Conservation (phyloP, 2,888 invertebrate genomes). For the Ptilodon capucinus region DNA sequence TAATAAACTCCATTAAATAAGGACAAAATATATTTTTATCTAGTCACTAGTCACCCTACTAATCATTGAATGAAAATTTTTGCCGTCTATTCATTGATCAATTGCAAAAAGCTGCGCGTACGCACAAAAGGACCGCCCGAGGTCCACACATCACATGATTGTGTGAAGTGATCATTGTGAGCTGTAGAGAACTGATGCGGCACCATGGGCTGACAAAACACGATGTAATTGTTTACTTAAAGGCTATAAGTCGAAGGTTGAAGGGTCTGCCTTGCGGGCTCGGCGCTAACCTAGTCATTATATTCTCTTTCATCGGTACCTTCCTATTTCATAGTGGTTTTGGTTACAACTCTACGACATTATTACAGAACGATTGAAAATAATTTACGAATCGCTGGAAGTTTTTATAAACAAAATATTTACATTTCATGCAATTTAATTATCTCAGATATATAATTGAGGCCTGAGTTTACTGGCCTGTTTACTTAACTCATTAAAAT, state of each 20-base stretch:
- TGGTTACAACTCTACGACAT: too few species aligned
- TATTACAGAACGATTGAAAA: too few species aligned
- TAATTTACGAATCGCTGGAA: too few species aligned
- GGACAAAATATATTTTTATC: neutral
- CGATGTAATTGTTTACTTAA: neutral
- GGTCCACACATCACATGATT: neutral
- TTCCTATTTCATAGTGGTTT: too few species aligned
- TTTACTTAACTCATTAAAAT: neutral
- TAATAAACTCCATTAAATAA: too few species aligned
- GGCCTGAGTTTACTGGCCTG: too few species aligned
- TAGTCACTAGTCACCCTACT: slow-evolving; percentile 6
- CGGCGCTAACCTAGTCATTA: too few species aligned
- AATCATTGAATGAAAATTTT: slow-evolving; percentile 15
- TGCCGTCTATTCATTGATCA: slow-evolving; percentile 23
- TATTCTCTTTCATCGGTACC: too few species aligned
- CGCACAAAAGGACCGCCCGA: slow-evolving; percentile 14
- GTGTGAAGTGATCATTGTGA: neutral
- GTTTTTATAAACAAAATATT: too few species aligned
- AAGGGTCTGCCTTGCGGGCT: too few species aligned
- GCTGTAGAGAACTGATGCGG: neutral
- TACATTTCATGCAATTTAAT: too few species aligned
- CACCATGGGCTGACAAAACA: slow-evolving; percentile 26
- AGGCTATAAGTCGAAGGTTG: neutral
- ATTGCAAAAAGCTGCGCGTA: slow-evolving; percentile 13
- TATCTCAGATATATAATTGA: too few species aligned